A percentile compares a stretch with the other conserved stretches of the same genome.
Conservation (phyloP, 2,888 invertebrate genomes). For the Syritta pipiens region DNA sequence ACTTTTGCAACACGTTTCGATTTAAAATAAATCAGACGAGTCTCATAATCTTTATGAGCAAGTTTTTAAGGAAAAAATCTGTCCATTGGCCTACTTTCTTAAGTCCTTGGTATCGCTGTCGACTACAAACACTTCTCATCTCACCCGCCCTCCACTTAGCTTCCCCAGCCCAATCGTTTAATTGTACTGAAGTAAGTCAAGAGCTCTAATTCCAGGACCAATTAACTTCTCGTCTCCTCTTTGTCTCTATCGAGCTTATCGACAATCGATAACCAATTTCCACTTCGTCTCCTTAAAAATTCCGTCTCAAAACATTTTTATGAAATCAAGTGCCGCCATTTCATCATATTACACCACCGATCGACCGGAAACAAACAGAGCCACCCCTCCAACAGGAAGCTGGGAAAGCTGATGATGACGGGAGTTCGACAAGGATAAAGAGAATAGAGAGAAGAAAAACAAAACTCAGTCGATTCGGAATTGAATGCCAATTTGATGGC, state of each 20-base stretch:
- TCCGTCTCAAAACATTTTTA: background rate
- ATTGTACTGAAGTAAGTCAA: background rate
- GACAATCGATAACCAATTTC: constrained; percentile 4
- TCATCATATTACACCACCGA: background rate
- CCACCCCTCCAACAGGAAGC: background rate
- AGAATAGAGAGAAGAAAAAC: background rate
- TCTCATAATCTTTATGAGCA: too few relatives aligned
- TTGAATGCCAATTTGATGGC: constrained; percentile 38
- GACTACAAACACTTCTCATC: too few relatives aligned
- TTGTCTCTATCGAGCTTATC: background rate
- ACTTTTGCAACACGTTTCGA: too few relatives aligned
- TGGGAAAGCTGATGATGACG: background rate
- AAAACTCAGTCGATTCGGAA: constrained; percentile 36
- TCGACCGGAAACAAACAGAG: constrained; percentile 6
- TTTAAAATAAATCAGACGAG: too few relatives aligned
- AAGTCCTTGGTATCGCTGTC: too few relatives aligned
- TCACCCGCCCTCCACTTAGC: too few relatives aligned
- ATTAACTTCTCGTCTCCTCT: constrained; percentile 1
- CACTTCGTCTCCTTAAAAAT: background rate
- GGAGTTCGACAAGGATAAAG: too few relatives aligned
- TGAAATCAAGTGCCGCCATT: constrained; percentile 11
- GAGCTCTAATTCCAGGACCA: background rate
- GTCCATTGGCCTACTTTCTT: too few relatives aligned
- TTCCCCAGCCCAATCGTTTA: background rate
- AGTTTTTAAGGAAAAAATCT: too few relatives aligned